These are phyloP conservation scores for Drosophila pectinifera DNA, from an alignment of 1,140 invertebrate species.

Conservation along the genomic window DNA sequence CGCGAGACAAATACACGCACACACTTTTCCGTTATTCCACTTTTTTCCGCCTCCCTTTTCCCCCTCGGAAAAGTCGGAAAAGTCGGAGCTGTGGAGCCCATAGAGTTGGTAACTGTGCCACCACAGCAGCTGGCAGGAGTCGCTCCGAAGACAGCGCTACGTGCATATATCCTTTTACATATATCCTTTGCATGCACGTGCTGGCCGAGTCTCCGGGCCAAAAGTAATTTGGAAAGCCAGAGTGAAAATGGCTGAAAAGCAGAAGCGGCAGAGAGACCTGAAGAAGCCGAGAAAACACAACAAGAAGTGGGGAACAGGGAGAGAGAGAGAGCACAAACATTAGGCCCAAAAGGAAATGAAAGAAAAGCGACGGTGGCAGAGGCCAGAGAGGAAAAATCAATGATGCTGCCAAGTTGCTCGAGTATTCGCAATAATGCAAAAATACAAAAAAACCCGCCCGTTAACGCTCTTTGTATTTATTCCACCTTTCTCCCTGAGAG, in stretches of 20 bases:
- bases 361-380: constrained; percentile 28
- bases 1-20: constrained; percentile 56
- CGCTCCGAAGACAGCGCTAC: constrained; percentile 41
- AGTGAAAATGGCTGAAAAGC: constrained; percentile 21
- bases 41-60: background rate
- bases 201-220: constrained; percentile 51
- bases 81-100: too few species aligned
- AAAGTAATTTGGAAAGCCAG: constrained; percentile 43
- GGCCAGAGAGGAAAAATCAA: constrained; percentile 72
- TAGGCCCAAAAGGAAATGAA: constrained; percentile 20
- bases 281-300: constrained; percentile 43
- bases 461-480: constrained; percentile 23
- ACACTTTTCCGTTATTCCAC: constrained; percentile 9
- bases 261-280: constrained; percentile 10
- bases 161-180: constrained; percentile 14
- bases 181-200: constrained; percentile 70
- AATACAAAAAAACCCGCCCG: constrained; percentile 6
- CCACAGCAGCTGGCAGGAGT: constrained; percentile 50
- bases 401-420: constrained; percentile 73
- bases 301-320: constrained; percentile 10
- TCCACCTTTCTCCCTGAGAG: background rate
- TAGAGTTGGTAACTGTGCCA: constrained; percentile 46
- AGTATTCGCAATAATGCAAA: constrained; percentile 50
- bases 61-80: too few species aligned
- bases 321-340: constrained; percentile 16